Conservation (phyloP, 1,140 invertebrate genomes). For the Goniozus legneri region DNA sequence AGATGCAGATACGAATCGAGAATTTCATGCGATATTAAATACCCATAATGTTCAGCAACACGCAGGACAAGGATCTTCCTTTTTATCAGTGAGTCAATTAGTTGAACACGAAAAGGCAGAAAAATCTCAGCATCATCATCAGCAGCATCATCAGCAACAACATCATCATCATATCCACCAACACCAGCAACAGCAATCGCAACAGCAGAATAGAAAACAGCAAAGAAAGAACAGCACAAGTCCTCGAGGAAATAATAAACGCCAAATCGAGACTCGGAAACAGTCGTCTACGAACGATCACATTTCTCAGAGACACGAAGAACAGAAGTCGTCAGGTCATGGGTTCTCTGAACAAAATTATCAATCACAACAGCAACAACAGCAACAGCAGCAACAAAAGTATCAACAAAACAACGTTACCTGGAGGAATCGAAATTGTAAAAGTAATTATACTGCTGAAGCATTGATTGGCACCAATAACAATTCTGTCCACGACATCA, state of each 20-base stretch:
- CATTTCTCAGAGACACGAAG: conserved; percentile 39
- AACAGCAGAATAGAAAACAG: conserved; percentile 27
- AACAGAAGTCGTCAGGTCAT: conserved; percentile 37
- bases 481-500: conserved; percentile 41
- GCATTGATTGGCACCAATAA: conserved; percentile 54
- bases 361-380: neutral
- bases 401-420: conserved; percentile 48
- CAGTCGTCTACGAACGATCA: conserved; percentile 33
- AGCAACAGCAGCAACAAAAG: conserved; percentile 33
- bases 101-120: conserved; percentile 60
- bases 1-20: conserved; percentile 40
- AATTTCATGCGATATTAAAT: conserved; percentile 42
- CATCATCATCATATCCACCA: conserved; percentile 25
- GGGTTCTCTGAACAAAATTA: conserved; percentile 38
- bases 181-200: conserved; percentile 32
- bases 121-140: conserved; percentile 32
- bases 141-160: conserved; percentile 16
- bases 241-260: conserved; percentile 39
- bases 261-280: conserved; percentile 48
- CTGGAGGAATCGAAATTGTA: conserved; percentile 50
- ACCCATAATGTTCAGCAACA: conserved; percentile 37
- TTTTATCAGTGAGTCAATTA: conserved; percentile 65
- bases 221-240: conserved; percentile 42
- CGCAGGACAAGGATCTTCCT: conserved; percentile 43
- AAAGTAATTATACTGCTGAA: conserved; percentile 61